phyloP scores from a whole-genome alignment of 1,140 invertebrate species.

The Fopius arisanus region DNA sequence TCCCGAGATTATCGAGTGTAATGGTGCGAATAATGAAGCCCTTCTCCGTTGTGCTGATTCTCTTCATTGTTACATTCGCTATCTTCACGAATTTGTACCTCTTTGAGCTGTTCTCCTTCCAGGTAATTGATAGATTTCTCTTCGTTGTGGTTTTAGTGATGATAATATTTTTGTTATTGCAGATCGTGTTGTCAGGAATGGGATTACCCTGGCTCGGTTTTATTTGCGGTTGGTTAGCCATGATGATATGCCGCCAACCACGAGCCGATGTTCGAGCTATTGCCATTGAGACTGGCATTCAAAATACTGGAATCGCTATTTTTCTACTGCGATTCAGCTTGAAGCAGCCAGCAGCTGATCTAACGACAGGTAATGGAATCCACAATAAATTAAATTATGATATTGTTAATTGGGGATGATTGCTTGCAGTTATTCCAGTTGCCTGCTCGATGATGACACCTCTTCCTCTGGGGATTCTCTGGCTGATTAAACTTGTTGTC shows the following conservation, averaged over 20 bases:
- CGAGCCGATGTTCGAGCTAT: slow-evolving; percentile 81
- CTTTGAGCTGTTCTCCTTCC: slow-evolving; percentile 88
- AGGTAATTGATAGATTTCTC: slow-evolving; percentile 66
- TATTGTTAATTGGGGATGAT: too few species aligned
- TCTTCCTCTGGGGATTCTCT: slow-evolving; percentile 76
- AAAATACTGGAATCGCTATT: slow-evolving; percentile 94
- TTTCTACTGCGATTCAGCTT: slow-evolving; percentile 79
- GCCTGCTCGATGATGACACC: slow-evolving; percentile 94
- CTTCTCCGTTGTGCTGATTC: slow-evolving; percentile 81
- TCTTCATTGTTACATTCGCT: slow-evolving; percentile 93
- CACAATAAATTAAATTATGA: too few species aligned
- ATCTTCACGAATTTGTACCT: slow-evolving; percentile 91
- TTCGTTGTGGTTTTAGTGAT: too few species aligned
- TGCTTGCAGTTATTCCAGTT: slow-evolving; percentile 82
- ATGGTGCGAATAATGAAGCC: slow-evolving; percentile 86
- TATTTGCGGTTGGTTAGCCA: slow-evolving; percentile 72
- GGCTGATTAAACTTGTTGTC: slow-evolving; percentile 55
- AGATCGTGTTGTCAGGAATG: slow-evolving; percentile 85
- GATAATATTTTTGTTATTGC: slow-evolving; percentile 21
- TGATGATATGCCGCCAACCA: slow-evolving; percentile 70
- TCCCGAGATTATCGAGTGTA: slow-evolving; percentile 72
- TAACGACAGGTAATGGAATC: slow-evolving; percentile 74
- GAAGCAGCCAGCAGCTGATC: slow-evolving; percentile 77
- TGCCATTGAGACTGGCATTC: slow-evolving; percentile 91
- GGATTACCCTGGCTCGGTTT: slow-evolving; percentile 90